Conservation (phyloP, 2,797 vertebrate genomes). For the Pangasius djambal region DNA sequence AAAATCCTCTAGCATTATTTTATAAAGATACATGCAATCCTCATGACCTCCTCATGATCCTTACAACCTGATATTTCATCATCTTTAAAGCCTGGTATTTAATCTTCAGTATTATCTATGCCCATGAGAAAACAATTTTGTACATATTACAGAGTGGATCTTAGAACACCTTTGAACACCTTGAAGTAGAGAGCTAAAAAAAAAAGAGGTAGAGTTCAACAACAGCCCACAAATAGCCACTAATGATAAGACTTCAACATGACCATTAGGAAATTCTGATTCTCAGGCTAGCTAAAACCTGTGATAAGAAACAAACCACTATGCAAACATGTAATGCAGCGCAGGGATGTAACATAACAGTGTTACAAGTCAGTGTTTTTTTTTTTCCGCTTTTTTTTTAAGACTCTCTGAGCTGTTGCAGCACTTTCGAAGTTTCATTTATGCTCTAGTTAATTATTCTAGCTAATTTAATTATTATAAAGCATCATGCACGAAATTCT, state of each 20-base stretch:
- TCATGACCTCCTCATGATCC: no score
- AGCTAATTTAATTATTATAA: background rate
- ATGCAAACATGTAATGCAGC: no score
- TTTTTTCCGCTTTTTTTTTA: no score
- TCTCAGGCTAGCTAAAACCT: background rate
- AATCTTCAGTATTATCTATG: background rate
- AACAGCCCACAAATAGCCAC: background rate
- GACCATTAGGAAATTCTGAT: background rate
- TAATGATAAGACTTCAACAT: background rate
- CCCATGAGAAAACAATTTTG: background rate
- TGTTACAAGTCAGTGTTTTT: background rate
- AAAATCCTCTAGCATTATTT: background rate
- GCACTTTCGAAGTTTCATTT: no score
- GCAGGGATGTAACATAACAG: background rate
- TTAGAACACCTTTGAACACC: background rate
- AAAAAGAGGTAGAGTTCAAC: background rate
- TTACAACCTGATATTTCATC: background rate
- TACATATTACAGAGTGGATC: background rate
- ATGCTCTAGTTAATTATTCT: background rate
- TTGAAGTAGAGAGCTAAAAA: background rate
- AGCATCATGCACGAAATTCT: background rate
- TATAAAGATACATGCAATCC: background rate
- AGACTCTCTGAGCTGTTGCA: background rate
- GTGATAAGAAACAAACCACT: background rate
- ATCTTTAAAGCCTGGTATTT: background rate